Base-by-base conservation (phyloP, 2,888 invertebrate genomes). In the Caenorhabditis sp. region DNA sequence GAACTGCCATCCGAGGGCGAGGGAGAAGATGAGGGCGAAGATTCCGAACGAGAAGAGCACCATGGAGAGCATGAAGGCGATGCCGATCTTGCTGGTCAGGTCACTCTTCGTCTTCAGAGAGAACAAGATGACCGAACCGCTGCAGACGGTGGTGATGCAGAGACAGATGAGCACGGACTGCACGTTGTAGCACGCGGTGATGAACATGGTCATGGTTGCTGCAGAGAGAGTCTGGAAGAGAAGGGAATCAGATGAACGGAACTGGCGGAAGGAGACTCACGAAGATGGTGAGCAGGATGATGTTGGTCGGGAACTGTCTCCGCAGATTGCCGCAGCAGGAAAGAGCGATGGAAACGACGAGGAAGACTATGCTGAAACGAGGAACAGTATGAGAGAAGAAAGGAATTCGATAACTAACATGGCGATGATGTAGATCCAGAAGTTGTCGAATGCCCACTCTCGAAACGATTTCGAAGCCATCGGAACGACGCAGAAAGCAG, bases 31-130 rank as follows among this genome's bases (percentile, higher is more conserved):
- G 15, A 90, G 88, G 80, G 93, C 90, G 32, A 93, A 88, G 26
- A 94, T 87, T 20, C 94, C 93, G 77, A 94, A 93, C 44, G 94
- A 88, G 53, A 94, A 89, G 56, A 93, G 89, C n/a, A 93, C 93
- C 89, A 94, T 92, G 20, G 88, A 83, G 37, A 93, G 88, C 40
- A 93, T 93, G 86, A 93, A 93, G 47, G 94, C 89, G 55, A 93
- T 92, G n/a, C 93, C 93, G 70, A 92, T 92, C 82, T 88, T 85
- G 64, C 88, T 85, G 55, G 90, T 90, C 64, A 90, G 80, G 77
- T 90, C 90, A 35, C 85, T 76, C 77, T 90, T 91, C n/a, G 90
- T 91, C 40, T 87, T 85, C 70, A 85, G 84, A 18, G 91, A 64
- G 77, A 89, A 91, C 20, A 91, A 56, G 32, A 89, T 86, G 61